A percentile compares a stretch with the other conserved stretches of the same genome.
Evolutionary conservation across 2,113 vertebrate genomes (phyloP).

Genomic region (Apeltes quadracus): DNA sequence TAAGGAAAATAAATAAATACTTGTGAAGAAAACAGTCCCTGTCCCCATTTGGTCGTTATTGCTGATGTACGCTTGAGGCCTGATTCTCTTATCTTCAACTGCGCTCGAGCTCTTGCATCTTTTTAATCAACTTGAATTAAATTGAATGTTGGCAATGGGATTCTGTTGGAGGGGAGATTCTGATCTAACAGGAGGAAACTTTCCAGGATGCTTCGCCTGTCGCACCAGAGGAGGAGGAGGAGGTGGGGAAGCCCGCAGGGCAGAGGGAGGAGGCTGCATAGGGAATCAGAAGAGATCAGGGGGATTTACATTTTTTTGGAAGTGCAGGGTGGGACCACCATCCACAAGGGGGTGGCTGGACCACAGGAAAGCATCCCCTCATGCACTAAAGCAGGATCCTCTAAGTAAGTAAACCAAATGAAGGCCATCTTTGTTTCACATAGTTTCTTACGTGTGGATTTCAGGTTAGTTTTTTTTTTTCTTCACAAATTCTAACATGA

Average conservation of each 20-base stretch:
- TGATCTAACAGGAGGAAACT: conserved; percentile 45
- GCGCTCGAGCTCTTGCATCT: neutral
- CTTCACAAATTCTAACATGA: neutral
- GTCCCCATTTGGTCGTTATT: neutral
- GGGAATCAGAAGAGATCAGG: conserved; percentile 5
- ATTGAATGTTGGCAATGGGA: no score
- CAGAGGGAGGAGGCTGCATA: neutral
- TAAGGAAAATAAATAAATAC: conserved; percentile 76
- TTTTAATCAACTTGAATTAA: no score
- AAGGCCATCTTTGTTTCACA: neutral
- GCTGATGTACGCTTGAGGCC: neutral
- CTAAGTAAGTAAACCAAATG: neutral
- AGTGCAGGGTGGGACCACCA: conserved; percentile 21
- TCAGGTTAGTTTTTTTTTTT: neutral
- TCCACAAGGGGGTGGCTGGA: conserved; percentile 66
- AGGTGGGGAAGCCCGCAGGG: conserved; percentile 4
- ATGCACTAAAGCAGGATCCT: conserved; percentile 21
- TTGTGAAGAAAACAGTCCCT: conserved; percentile 50
- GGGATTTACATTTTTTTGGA: conserved; percentile 27
- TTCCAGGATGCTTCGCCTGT: conserved; percentile 33
- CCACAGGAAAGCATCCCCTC: conserved; percentile 47
- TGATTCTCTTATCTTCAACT: neutral
- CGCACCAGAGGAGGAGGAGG: conserved; percentile 18
- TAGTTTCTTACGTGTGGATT: neutral
- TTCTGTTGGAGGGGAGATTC: conserved; percentile 36